These are phyloP conservation scores for Caenorhabditis briggsae DNA, from an alignment of 1,140 invertebrate genomes.

Conservation along the genomic window DNA sequence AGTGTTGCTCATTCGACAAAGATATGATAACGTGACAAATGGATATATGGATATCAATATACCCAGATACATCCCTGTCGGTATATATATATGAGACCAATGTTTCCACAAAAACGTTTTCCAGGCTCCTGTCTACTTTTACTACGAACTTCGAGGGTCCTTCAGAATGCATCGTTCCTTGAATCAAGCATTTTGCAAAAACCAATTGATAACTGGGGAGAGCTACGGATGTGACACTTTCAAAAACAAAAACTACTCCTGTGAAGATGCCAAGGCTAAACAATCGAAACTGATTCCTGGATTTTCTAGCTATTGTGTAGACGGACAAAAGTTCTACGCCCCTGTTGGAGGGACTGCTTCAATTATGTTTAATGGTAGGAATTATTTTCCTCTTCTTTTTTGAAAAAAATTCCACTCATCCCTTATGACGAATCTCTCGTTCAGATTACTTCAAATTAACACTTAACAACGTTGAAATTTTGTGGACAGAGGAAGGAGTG, in stretches of 20 bases:
- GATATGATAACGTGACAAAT: neutral
- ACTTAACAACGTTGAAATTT: neutral
- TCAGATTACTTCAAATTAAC: conserved; percentile 45
- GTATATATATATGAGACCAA: neutral
- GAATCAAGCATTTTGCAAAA: conserved; percentile 29
- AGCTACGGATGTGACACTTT: neutral
- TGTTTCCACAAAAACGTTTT: neutral
- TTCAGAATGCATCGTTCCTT: conserved; percentile 30
- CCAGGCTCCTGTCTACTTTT: conserved; percentile 31
- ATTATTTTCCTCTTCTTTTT: neutral
- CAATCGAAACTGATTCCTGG: neutral
- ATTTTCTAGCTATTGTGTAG: neutral
- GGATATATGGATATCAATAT: neutral
- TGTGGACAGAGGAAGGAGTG: conserved; percentile 34
- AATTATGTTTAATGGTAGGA: conserved; percentile 18
- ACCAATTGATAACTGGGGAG: neutral
- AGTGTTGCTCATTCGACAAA: neutral
- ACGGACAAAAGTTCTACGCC: neutral
- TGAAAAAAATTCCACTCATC: too few species aligned
- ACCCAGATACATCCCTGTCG: neutral
- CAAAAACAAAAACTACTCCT: conserved; percentile 13
- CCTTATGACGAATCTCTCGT: neutral
- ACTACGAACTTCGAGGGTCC: conserved; percentile 6
- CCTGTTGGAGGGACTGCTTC: conserved; percentile 2
- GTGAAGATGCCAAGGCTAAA: neutral